Percentiles rank a stretch among this genome's conserved stretches.
Conservation (phyloP, 2,113 vertebrate species). For the Hippolais icterina region DNA sequence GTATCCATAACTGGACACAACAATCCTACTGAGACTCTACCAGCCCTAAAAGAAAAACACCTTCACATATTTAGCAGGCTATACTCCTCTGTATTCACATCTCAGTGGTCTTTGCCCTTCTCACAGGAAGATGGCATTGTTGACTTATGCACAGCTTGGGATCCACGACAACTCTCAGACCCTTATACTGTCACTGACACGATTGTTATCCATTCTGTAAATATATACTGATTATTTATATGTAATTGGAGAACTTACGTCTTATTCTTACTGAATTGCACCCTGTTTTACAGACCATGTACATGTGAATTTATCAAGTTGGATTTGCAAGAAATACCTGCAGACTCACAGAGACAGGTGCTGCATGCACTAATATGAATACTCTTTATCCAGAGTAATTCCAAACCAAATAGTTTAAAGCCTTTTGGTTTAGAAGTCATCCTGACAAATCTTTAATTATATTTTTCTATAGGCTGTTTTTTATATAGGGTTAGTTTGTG, state of each 20-base stretch:
- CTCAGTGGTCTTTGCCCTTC: not conserved
- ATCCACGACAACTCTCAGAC: not conserved
- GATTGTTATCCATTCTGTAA: not conserved
- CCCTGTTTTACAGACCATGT: not conserved
- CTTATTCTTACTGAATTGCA: not conserved
- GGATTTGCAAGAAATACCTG: not conserved
- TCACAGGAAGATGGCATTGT: conserved; percentile 59
- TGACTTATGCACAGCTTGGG: not conserved
- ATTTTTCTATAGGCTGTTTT: not conserved
- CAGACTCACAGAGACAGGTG: not conserved
- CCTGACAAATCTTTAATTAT: not conserved
- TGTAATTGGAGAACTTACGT: not conserved
- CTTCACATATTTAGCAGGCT: not conserved
- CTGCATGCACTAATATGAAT: not conserved
- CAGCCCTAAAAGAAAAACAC: not conserved
- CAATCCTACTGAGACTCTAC: not conserved
- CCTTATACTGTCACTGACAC: not conserved
- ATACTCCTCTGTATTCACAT: not conserved
- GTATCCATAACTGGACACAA: not conserved
- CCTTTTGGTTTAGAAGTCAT: not conserved
- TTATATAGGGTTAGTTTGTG: not conserved
- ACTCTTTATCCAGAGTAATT: not conserved
- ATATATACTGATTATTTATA: not conserved
- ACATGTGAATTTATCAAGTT: not conserved
- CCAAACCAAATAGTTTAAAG: not conserved